Evolutionary conservation across 2,888 invertebrate genomes (phyloP).

Genomic region (Eupithecia exiguata): DNA sequence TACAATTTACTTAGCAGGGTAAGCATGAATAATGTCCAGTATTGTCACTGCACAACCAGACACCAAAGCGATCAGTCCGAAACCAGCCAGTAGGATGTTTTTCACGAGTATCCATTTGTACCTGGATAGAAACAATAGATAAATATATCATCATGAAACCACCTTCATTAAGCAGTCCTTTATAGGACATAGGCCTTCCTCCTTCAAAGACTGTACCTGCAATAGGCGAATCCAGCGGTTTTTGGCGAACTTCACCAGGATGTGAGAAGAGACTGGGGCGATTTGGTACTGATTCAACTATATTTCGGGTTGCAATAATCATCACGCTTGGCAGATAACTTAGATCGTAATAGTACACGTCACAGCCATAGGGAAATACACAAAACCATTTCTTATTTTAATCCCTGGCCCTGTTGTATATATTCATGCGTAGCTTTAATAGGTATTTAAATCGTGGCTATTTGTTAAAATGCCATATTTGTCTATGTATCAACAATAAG

Average conservation of each 20-base stretch:
- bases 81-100: constrained; percentile 84
- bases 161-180: background rate
- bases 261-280: background rate
- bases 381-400: background rate
- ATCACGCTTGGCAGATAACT: background rate
- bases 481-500: too few species aligned
- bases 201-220: background rate
- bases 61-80: constrained; percentile 86
- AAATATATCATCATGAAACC: background rate
- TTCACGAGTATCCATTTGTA: constrained; percentile 88
- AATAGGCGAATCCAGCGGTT: background rate
- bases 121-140: constrained; percentile 16
- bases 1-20: constrained; percentile 61
- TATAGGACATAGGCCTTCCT: background rate
- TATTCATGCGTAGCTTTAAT: background rate
- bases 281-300: background rate
- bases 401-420: background rate
- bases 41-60: constrained; percentile 83
- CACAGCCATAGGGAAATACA: background rate
- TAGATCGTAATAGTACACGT: background rate
- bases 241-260: background rate
- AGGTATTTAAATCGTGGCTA: too few species aligned
- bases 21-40: constrained; percentile 74
- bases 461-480: too few species aligned
- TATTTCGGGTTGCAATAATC: background rate